Base-by-base conservation (phyloP, 2,888 invertebrate species). In the Acrobasis consociella region DNA sequence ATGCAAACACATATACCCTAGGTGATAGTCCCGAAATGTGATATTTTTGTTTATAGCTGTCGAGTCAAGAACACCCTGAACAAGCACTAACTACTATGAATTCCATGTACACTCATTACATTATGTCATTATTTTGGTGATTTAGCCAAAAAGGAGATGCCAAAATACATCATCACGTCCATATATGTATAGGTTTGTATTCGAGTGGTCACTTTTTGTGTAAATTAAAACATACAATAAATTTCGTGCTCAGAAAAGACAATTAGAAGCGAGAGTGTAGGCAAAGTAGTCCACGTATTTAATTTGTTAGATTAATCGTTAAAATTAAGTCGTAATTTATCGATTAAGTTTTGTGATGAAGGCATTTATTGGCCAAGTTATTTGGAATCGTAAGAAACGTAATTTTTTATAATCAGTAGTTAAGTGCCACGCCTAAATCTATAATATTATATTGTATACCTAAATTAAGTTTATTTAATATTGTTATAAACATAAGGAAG, bases 351-450 rank as follows among this genome's bases (percentile, higher is more conserved):
- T 83, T 86, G 88, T 88, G 88, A 89, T 87, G 85, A 83, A 75
- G 90, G 91, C 91, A 90, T 89, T 89, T 89, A 89, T 82, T 87
- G 89, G 89, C 87, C 89, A 82, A 81, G 80, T 85, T 86, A 84
- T 81, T 85, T 75, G 71, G 85, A 86, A 85, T 81, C 80, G 74
- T 85, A 81, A 79, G 80, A 80, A 81, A 82, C 80, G 81, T 85
- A 85, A 82, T 85, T 86, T 86, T 82, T 85, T 87, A 86, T 89
- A 85, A 85, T 85, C 82, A 74, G 70, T 89, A 87, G 86, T 75
- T 90, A 89, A 88, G 88, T 88, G 86, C 88, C 89, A 90, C 90
- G 91, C 91, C 91, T 91, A 91, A 83, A 85, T 60, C 59, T 58
- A 74, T 80, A 80, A 85, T 83, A 86, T 81, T 74, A 69, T 75